These are phyloP conservation scores for Ailuropoda melanoleuca DNA, from an alignment of 2,113 vertebrate genomes.

Conservation along the genomic window DNA sequence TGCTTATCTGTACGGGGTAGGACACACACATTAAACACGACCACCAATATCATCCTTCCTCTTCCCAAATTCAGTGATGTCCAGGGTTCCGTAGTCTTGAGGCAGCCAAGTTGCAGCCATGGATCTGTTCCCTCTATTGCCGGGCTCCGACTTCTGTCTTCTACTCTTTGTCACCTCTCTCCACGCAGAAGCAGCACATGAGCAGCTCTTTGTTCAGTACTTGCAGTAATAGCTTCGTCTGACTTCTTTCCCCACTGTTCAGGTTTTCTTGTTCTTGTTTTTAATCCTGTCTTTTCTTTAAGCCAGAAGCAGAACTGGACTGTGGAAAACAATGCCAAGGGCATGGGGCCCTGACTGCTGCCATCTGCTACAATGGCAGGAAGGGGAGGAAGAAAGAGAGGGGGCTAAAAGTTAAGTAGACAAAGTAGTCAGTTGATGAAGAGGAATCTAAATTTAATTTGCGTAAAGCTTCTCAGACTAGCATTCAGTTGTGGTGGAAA, in stretches of 20 bases:
- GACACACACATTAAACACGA: not conserved
- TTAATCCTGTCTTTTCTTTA: not conserved
- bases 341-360: not conserved
- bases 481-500: not conserved
- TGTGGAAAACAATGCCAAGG: not conserved
- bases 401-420: not conserved
- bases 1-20: no score
- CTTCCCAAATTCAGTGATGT: not conserved
- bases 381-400: not conserved
- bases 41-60: not conserved
- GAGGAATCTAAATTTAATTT: not conserved
- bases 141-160: not conserved
- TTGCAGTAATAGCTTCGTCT: not conserved
- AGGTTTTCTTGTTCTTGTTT: not conserved
- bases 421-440: not conserved
- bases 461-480: not conserved
- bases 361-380: not conserved
- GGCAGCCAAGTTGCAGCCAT: not conserved
- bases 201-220: not conserved
- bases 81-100: not conserved
- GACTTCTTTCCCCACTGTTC: not conserved
- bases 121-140: not conserved
- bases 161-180: not conserved
- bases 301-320: conserved; percentile 11
- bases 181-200: not conserved